These are phyloP conservation scores for Oceanodroma leucorhoa DNA, from an alignment of 2,797 vertebrate species.

Conservation along the genomic window DNA sequence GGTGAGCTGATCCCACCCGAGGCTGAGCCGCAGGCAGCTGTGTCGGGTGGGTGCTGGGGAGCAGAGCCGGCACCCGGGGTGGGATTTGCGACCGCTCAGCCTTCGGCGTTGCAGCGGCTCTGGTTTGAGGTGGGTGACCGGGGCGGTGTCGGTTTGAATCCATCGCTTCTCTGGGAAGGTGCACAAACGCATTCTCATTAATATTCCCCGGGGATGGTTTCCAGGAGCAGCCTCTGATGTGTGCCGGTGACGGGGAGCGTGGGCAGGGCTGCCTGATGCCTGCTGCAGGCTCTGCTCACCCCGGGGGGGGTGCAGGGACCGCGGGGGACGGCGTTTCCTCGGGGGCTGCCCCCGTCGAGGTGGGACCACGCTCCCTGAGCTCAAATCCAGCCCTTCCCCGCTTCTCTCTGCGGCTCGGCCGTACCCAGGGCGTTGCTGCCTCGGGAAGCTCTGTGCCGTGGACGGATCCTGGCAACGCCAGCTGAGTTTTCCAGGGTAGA, in stretches of 20 bases:
- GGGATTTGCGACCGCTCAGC: neutral
- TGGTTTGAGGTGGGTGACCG: neutral
- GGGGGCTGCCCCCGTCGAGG: neutral
- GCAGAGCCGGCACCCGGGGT: neutral
- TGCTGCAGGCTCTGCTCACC: neutral
- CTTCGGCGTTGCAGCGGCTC: fast-evolving
- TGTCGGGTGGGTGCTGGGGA: neutral
- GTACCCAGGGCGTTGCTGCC: neutral
- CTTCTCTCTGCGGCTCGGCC: neutral
- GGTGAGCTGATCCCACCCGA: neutral
- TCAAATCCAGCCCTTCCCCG: neutral
- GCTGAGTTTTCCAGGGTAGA: neutral
- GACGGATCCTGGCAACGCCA: neutral
- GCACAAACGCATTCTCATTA: neutral
- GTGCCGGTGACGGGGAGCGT: neutral
- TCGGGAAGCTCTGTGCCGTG: neutral
- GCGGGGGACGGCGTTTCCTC: fast-evolving
- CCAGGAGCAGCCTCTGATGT: neutral
- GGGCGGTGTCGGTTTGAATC: neutral
- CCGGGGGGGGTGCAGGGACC: neutral
- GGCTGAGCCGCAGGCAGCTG: too few species aligned
- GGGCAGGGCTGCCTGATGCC: neutral
- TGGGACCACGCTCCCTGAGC: neutral
- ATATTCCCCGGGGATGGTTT: neutral
- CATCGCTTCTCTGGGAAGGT: neutral